Conservation (phyloP, 2,797 vertebrate species). For the Halcyon leucocephala region DNA sequence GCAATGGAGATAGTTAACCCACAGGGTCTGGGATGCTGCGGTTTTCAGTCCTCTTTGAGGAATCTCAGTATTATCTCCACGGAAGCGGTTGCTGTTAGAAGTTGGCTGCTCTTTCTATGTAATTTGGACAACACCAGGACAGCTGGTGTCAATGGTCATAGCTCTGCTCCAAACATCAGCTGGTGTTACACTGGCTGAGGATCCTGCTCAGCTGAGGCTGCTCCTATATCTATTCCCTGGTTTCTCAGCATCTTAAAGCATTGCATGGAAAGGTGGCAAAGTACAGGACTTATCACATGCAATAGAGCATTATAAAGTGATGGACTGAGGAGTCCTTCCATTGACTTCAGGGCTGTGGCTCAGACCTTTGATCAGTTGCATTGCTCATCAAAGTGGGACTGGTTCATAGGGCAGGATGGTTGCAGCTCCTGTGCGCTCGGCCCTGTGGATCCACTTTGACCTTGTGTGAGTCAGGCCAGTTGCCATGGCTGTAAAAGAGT, state of each 20-base stretch:
- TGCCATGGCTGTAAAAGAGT: not conserved
- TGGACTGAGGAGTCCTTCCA: not conserved
- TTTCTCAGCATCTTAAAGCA: not conserved
- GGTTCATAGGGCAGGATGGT: not conserved
- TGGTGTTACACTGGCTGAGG: not conserved
- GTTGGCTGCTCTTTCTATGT: not conserved
- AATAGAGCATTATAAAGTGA: not conserved
- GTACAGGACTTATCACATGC: conserved; percentile 7
- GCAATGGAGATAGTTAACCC: not conserved
- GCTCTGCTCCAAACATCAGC: not conserved
- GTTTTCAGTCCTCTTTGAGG: not conserved
- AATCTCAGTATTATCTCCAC: not conserved
- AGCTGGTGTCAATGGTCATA: not conserved
- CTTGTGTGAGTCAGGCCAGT: not conserved
- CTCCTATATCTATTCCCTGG: not conserved
- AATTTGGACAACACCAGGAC: not conserved
- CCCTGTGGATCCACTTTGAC: not conserved
- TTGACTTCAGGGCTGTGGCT: conserved; percentile 9
- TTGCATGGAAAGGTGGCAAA: conserved; percentile 12
- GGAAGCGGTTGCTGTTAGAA: not conserved
- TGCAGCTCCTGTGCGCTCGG: not conserved
- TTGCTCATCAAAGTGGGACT: not conserved
- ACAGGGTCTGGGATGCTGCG: not conserved
- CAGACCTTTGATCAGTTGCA: conserved; percentile 54
- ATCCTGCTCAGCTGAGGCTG: not conserved